Evolutionary conservation across 2,888 invertebrate genomes (phyloP).

Genomic region (Blomia tropicalis): DNA sequence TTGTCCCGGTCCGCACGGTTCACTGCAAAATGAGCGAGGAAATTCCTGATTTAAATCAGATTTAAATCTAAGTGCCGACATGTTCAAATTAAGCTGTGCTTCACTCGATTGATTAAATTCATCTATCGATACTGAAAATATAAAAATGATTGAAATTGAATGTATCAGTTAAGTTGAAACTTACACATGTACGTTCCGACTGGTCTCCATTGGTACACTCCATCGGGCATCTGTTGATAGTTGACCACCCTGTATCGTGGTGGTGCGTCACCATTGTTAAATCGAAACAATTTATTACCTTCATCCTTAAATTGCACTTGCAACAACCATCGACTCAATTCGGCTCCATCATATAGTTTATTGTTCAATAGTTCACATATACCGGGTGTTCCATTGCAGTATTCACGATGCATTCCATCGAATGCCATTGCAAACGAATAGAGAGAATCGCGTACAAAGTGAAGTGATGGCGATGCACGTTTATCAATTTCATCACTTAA

Average conservation of each 20-base stretch:
- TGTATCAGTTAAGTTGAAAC: slow-evolving; percentile 22
- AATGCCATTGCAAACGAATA: slow-evolving; percentile 43
- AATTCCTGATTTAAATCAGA: slow-evolving; percentile 32
- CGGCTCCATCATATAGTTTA: slow-evolving; percentile 35
- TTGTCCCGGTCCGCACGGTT: slow-evolving; percentile 35
- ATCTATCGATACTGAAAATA: not conserved
- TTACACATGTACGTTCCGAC: slow-evolving; percentile 39
- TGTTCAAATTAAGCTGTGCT: slow-evolving; percentile 35
- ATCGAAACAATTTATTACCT: slow-evolving; percentile 39
- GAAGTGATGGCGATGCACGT: slow-evolving; percentile 38
- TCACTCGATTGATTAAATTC: slow-evolving; percentile 25
- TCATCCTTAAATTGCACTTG: slow-evolving; percentile 42
- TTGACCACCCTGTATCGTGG: slow-evolving; percentile 43
- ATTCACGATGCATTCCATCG: slow-evolving; percentile 37
- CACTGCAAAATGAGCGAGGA: slow-evolving; percentile 39
- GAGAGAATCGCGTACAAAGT: slow-evolving; percentile 43
- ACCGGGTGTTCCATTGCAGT: slow-evolving; percentile 36
- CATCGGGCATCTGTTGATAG: slow-evolving; percentile 35
- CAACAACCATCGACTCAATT: slow-evolving; percentile 37
- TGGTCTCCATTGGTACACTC: slow-evolving; percentile 37
- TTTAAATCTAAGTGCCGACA: slow-evolving; percentile 35
- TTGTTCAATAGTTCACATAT: slow-evolving; percentile 37
- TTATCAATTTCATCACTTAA: not conserved
- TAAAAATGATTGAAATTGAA: not conserved
- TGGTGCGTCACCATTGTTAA: slow-evolving; percentile 41